Base-by-base conservation (phyloP, 1,140 invertebrate species). In the Aphaenogaster floridana region DNA sequence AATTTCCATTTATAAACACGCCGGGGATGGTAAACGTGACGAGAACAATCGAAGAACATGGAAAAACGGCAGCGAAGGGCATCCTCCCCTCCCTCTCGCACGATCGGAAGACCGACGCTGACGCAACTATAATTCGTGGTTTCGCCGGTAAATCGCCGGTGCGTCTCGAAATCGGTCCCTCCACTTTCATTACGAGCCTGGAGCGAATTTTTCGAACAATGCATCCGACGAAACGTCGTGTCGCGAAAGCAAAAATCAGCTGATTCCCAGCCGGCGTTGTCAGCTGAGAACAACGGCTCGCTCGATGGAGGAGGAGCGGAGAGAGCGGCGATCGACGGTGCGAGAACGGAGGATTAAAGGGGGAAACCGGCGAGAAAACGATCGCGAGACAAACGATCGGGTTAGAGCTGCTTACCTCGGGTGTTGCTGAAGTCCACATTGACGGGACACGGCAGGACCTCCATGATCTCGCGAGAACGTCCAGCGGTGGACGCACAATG, bases 361-460 rank as follows among this genome's bases (percentile, higher is more conserved):
- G 57, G 48, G 57, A 61, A 21, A n/a, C 21, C 57, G 57, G 57
- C 57, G 21, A 21, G 21, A 21, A 21, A 21, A 21, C 21, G 11
- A 28, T 28, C 57, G 52, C 52, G 52, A n/a, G 8, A 36, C 15
- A 21, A 61, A n/a, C 21, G 17, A 9, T 59, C 21, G n/a, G 8
- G 3, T 45, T 45, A 45, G 8, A 61, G 54, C 13, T 8, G 86
- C 83, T 90, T 84, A 94, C 94, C 94, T 93, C 94, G 92, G 64
- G 93, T 95, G 79, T 94, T 95, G 92, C 93, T 95, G 91, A 95
- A 95, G 87, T 94, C 92, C 7, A 95, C 94, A 34, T 94, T 95
- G 50, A 95, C 94, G 50, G 94, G 94, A 81, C 94, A 95, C 81
- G 94, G 93, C 63, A 95, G 89, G 74, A 95, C 94, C 86, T 95